Base-by-base conservation (phyloP, 2,888 invertebrate species). In the Microplitis manilae region DNA sequence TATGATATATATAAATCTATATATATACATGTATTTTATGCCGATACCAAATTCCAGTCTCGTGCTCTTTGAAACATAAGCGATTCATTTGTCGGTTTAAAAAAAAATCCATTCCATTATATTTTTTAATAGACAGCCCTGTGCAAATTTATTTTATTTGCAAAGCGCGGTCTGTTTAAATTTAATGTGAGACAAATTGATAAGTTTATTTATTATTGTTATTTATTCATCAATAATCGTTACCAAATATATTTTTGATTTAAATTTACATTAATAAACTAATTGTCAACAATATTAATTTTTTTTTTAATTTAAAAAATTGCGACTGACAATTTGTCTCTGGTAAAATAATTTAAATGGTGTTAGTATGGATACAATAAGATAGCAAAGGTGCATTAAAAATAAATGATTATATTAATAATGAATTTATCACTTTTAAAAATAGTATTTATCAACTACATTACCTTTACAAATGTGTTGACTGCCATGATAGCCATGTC, bases 401-500 rank as follows among this genome's bases (percentile, higher is more conserved):
- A 62, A 62, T 79, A 78, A 82, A 76, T 65, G 73, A 83, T 79
- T 73, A 79, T 79, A 77, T 77, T 81, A 79, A 81, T 78, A 75
- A 79, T 75, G 74, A 72, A 50, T 13, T 50, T 50, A 50, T 50
- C 13, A 50, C 13, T 50, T 50, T 4, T 50, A 50, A 50, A 50
- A 50, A 50, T 50, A 1, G 5, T 50, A 81, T 76, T 78, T 59
- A 79, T 73, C 39, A 65, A 71, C 41, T 68, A 72, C 74, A 65
- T 89, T 92, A 97, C 98, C 95, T 98, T 99, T 82, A 99, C 99
- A 92, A 99, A 99, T 6, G 99, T 99, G 91, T 99, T 99, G 77
- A 99, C 99, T 9, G 99, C 99, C 98, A 99, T 98, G 80, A 99
- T 99, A 75, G 99, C 99, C 96, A 99, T 98, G 90, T 99, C 99